Evolutionary conservation across 2,888 invertebrate species (phyloP).

Genomic region (Mellilla xanthometata): DNA sequence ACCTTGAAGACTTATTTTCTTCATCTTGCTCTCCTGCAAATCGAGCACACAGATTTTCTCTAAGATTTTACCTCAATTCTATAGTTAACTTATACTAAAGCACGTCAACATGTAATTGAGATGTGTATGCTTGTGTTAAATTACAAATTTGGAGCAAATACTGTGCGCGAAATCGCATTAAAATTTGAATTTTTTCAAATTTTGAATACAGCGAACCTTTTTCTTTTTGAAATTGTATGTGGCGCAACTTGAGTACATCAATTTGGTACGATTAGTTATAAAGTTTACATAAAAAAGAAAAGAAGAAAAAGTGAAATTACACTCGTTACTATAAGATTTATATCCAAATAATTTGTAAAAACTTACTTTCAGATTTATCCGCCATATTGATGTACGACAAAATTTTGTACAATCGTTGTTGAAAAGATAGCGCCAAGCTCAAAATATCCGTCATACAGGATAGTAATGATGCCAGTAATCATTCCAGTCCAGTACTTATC

Average conservation of each 20-base stretch:
- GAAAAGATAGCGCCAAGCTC: constrained; percentile 71
- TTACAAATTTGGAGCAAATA: constrained; percentile 48
- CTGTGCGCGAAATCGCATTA: constrained; percentile 59
- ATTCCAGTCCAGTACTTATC: constrained; percentile 2
- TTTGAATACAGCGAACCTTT: constrained; percentile 68
- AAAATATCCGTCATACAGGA: neutral
- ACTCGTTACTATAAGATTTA: constrained; percentile 29
- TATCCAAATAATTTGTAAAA: constrained; percentile 59
- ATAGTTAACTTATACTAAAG: neutral
- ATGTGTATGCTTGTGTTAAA: constrained; percentile 23
- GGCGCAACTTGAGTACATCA: constrained; percentile 3
- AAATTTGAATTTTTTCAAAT: constrained; percentile 82
- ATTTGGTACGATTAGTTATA: neutral
- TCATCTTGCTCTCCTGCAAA: constrained; percentile 56
- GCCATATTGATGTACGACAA: constrained; percentile 87
- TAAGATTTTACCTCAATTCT: neutral
- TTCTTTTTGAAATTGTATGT: constrained; percentile 28
- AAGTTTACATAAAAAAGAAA: neutral
- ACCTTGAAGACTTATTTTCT: constrained; percentile 50
- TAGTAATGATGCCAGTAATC: neutral
- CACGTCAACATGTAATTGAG: constrained; percentile 1
- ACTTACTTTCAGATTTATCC: constrained; percentile 91
- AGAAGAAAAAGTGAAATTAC: neutral
- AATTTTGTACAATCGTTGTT: constrained; percentile 56
- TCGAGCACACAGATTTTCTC: constrained; percentile 35